phyloP scores from a whole-genome alignment of 2,888 invertebrate species.

The Trachelus stipa region DNA sequence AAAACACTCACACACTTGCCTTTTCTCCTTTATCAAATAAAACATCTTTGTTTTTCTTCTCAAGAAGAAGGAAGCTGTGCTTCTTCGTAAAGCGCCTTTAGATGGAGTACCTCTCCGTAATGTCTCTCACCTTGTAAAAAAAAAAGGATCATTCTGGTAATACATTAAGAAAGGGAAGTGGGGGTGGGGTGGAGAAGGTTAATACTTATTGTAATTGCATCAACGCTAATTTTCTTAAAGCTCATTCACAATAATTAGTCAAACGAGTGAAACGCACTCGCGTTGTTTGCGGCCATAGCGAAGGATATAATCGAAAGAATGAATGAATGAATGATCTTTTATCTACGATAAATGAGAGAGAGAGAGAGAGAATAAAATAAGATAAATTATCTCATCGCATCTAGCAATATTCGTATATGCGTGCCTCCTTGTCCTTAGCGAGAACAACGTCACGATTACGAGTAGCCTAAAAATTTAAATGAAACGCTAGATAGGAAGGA shows the following conservation, averaged over 20 bases:
- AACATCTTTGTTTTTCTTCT: neutral
- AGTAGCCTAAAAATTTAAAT: neutral
- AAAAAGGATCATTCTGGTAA: neutral
- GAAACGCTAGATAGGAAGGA: neutral
- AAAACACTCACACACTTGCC: neutral
- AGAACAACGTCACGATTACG: neutral
- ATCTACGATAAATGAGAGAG: neutral
- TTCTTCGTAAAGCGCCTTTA: neutral
- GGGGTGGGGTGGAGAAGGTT: neutral
- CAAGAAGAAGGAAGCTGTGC: neutral
- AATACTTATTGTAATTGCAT: neutral
- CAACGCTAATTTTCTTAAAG: neutral
- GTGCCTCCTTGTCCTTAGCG: neutral
- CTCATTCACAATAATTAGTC: neutral
- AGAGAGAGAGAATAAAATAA: neutral
- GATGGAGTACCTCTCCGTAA: neutral
- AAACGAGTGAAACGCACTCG: neutral
- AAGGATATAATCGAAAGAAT: neutral
- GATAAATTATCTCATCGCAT: neutral
- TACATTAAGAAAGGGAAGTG: neutral
- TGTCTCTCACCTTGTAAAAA: neutral
- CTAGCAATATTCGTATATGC: neutral
- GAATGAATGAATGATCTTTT: neutral
- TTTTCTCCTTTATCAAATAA: neutral
- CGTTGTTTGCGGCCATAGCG: neutral